A percentile compares a stretch with the other conserved stretches of the same genome.
Conservation (phyloP, 1,140 invertebrate genomes). For the Cyclargus thomasi region DNA sequence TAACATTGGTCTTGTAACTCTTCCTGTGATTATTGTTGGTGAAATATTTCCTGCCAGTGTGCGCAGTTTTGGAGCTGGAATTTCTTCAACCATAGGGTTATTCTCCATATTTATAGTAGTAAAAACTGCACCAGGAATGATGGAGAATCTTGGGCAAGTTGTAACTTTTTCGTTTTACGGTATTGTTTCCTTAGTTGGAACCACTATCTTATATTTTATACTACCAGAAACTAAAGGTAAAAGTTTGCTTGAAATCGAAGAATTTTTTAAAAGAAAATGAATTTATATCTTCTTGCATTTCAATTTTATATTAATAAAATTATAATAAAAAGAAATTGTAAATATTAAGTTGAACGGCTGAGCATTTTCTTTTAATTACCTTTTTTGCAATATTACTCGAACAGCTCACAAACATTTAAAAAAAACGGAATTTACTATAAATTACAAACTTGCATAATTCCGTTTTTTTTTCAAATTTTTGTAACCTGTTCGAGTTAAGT, state of each 20-base stretch:
- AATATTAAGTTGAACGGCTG: too few relatives aligned
- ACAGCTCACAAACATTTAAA: too few relatives aligned
- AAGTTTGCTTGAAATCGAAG: not conserved
- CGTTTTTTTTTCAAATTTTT: too few relatives aligned
- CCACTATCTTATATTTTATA: not conserved
- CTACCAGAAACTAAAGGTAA: conserved; percentile 3
- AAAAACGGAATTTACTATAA: too few relatives aligned
- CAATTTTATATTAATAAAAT: too few relatives aligned
- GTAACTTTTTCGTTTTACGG: not conserved
- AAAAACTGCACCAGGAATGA: conserved; percentile 3
- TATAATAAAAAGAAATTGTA: too few relatives aligned
- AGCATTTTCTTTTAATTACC: too few relatives aligned
- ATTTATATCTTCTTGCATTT: not conserved
- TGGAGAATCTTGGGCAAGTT: not conserved
- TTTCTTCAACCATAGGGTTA: not conserved
- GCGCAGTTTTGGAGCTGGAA: not conserved
- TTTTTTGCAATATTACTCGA: too few relatives aligned
- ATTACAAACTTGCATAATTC: too few relatives aligned
- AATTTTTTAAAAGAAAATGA: not conserved
- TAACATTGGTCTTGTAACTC: not conserved
- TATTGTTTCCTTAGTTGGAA: not conserved
- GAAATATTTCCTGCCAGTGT: conserved; percentile 3
- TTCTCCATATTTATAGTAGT: not conserved
- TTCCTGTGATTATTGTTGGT: conserved; percentile 6
- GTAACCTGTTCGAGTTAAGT: too few relatives aligned